These are phyloP conservation scores for Pempheris klunzingeri DNA, from an alignment of 2,797 vertebrate species.

Conservation along the genomic window DNA sequence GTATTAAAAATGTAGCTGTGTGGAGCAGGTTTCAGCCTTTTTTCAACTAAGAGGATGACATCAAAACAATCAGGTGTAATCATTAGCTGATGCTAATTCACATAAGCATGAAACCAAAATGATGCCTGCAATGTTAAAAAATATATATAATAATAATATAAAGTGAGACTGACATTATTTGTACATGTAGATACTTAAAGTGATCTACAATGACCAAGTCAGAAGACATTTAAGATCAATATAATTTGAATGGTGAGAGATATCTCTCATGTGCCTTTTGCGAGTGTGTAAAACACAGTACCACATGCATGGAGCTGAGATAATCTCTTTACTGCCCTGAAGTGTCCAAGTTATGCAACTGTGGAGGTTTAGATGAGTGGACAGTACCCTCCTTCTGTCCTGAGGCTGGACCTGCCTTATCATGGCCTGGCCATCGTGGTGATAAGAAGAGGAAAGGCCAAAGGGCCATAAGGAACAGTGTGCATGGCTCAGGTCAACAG, in stretches of 20 bases:
- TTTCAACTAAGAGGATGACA: background rate
- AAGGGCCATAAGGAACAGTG: conserved; percentile 80
- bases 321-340: conserved; percentile 70
- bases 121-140: background rate
- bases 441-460: conserved; percentile 88
- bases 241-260: conserved; percentile 28
- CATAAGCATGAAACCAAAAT: background rate
- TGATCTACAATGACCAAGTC: background rate
- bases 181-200: background rate
- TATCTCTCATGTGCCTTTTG: conserved; percentile 42
- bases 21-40: background rate
- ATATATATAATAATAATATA: background rate
- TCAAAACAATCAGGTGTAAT: conserved; percentile 7
- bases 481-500: conserved; percentile 80
- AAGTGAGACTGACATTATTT: background rate
- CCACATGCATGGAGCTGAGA: conserved; percentile 60
- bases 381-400: conserved; percentile 77
- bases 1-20: background rate
- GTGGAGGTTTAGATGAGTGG: conserved; percentile 71
- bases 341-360: conserved; percentile 77
- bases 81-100: conserved; percentile 4
- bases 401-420: conserved; percentile 78
- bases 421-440: conserved; percentile 69
- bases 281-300: conserved; percentile 44
- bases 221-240: conserved; percentile 27